Conservation (phyloP, 2,797 vertebrate species). For the Acestrorhynchus altus region DNA sequence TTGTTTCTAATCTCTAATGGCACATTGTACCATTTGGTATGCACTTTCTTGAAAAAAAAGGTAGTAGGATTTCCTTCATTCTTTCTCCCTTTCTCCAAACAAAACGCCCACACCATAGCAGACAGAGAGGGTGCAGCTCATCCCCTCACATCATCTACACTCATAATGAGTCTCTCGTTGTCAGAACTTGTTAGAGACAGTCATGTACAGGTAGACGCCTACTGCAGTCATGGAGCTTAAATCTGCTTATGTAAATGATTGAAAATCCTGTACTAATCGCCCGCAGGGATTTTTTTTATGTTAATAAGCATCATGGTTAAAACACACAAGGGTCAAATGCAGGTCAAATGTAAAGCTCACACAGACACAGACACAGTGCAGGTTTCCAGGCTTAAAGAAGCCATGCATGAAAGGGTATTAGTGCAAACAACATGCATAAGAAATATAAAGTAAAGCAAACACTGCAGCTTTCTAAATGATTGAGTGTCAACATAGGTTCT, state of each 20-base stretch:
- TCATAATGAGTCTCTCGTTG: slow-evolving; percentile 29
- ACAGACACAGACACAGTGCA: no score
- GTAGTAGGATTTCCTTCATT: not conserved
- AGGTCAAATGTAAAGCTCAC: not conserved
- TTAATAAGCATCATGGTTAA: not conserved
- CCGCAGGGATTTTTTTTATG: slow-evolving; percentile 22
- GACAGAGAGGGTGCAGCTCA: slow-evolving; percentile 39
- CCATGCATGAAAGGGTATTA: slow-evolving; percentile 6
- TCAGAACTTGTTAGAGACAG: slow-evolving; percentile 42
- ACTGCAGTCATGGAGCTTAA: slow-evolving; percentile 10
- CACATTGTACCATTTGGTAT: not conserved
- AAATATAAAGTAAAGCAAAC: not conserved
- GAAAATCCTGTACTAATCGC: slow-evolving; percentile 39
- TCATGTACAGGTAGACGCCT: not conserved
- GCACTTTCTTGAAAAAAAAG: no score
- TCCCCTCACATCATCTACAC: slow-evolving; percentile 32
- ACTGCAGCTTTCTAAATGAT: not conserved
- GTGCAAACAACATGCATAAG: not conserved
- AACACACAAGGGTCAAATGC: not conserved
- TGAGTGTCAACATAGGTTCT: not conserved
- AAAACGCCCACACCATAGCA: not conserved
- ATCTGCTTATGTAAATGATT: slow-evolving; percentile 28
- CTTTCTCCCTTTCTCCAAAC: not conserved
- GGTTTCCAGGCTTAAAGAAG: slow-evolving; percentile 12
- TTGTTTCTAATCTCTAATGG: slow-evolving; percentile 16